phyloP scores from a whole-genome alignment of 2,888 invertebrate genomes.

The Ethmia dodecea region DNA sequence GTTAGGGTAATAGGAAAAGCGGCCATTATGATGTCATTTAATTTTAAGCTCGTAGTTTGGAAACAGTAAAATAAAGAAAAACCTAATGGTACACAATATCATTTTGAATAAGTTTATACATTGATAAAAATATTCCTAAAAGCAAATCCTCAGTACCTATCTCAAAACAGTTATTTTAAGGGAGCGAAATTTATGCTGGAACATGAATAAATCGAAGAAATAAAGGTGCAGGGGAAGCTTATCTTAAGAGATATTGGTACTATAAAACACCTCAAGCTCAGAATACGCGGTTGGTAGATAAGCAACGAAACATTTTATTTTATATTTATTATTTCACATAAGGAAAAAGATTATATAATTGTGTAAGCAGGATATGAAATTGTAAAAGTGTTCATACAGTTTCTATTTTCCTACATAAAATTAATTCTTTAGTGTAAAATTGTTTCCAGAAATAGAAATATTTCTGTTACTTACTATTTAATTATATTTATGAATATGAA shows the following conservation, averaged over 20 bases:
- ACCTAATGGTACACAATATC: not conserved
- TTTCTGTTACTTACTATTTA: no score
- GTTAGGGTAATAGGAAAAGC: no score
- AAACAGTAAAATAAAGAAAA: not conserved
- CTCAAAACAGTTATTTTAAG: slow-evolving; percentile 26
- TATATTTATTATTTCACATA: slow-evolving; percentile 22
- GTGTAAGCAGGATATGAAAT: no score
- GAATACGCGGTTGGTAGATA: slow-evolving; percentile 35
- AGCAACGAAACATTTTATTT: slow-evolving; percentile 27
- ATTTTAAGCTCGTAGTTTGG: no score
- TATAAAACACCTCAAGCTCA: slow-evolving; percentile 55
- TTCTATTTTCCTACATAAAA: no score
- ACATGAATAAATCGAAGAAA: slow-evolving; percentile 70
- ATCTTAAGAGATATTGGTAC: slow-evolving; percentile 60
- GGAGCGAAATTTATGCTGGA: slow-evolving; percentile 55
- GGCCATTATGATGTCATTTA: no score
- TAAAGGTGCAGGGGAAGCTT: slow-evolving; percentile 56
- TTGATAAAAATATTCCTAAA: not conserved
- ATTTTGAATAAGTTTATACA: not conserved
- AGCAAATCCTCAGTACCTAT: slow-evolving; percentile 15
- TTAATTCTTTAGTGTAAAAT: no score
- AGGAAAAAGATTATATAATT: no score
- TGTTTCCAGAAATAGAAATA: no score
- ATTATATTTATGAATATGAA: no score
- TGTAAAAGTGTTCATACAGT: no score